Percentiles rank a stretch among this genome's conserved stretches.
These are phyloP conservation scores for Myotis davidii DNA, from an alignment of 2,113 vertebrate species.

Conservation along the genomic window DNA sequence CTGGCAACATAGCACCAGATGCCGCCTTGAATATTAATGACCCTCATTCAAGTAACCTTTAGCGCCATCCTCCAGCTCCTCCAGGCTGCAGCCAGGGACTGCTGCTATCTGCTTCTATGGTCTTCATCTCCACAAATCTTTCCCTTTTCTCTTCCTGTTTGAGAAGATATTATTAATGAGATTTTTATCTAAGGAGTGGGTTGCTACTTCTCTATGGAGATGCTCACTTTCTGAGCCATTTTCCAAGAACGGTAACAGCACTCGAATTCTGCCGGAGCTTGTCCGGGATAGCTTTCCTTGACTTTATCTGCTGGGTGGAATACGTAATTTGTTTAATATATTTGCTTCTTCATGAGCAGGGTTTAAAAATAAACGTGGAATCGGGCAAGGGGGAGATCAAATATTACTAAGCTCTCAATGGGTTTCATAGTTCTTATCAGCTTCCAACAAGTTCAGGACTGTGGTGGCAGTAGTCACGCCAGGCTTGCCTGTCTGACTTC, in stretches of 20 bases:
- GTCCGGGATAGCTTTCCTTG: conserved; percentile 36
- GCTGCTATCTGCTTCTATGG: conserved; percentile 66
- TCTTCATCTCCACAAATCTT: conserved; percentile 64
- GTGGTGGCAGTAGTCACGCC: background rate
- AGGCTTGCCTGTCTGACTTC: background rate
- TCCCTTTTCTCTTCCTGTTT: conserved; percentile 18
- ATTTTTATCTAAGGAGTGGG: conserved; percentile 69
- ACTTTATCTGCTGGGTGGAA: conserved; percentile 65
- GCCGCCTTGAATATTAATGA: conserved; percentile 77
- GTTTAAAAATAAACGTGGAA: conserved; percentile 40
- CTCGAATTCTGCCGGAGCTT: conserved; percentile 40
- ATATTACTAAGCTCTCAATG: conserved; percentile 10
- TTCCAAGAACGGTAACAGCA: conserved; percentile 62
- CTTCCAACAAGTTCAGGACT: conserved; percentile 29
- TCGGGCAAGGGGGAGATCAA: conserved; percentile 15
- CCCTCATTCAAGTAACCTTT: conserved; percentile 57
- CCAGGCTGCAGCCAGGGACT: conserved; percentile 50
- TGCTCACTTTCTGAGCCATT: conserved; percentile 58
- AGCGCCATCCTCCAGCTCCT: conserved; percentile 46
- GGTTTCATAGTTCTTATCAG: conserved; percentile 28
- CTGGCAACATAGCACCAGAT: conserved; percentile 78
- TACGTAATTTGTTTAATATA: conserved; percentile 69
- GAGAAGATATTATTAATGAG: conserved; percentile 73
- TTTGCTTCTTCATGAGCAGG: background rate
- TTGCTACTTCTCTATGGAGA: conserved; percentile 61